Evolutionary conservation across 2,797 vertebrate species (phyloP).

Genomic region (Catamblyrhynchus diadema): DNA sequence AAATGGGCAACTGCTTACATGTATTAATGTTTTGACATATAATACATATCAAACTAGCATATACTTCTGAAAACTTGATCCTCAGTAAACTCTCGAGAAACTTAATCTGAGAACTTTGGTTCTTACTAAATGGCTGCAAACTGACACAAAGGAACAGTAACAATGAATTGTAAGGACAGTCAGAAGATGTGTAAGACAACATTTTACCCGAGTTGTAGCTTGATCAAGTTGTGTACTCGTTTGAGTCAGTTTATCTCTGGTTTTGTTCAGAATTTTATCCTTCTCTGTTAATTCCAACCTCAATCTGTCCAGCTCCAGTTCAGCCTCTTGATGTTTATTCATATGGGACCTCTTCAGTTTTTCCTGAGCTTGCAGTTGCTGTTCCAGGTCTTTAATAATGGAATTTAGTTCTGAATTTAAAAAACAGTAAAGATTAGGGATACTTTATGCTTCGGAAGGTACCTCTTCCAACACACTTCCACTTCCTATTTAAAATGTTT

Average conservation of each 20-base stretch:
- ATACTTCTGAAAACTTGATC: not conserved
- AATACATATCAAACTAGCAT: not conserved
- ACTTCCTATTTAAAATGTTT: not conserved
- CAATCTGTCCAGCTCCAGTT: constrained; percentile 80
- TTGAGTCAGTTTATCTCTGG: constrained; percentile 82
- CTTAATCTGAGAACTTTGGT: not conserved
- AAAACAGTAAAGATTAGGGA: not conserved
- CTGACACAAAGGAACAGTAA: not conserved
- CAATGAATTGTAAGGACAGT: not conserved
- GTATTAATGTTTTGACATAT: not conserved
- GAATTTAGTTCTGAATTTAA: constrained; percentile 79
- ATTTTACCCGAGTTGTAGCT: constrained; percentile 78
- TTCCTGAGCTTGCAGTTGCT: constrained; percentile 80
- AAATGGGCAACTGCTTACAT: not conserved
- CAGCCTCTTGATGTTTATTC: constrained; percentile 81
- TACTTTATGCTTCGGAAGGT: not conserved
- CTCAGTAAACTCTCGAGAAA: not conserved
- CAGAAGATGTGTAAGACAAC: not conserved
- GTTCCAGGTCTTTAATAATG: constrained; percentile 74
- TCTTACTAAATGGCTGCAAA: not conserved
- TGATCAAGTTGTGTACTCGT: constrained; percentile 78
- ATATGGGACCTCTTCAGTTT: constrained; percentile 79
- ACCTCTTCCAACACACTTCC: not conserved
- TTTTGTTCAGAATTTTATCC: constrained; percentile 81
- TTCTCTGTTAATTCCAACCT: constrained; percentile 82